Conservation (phyloP, 2,888 invertebrate genomes). For the Callinectes sapidus region DNA sequence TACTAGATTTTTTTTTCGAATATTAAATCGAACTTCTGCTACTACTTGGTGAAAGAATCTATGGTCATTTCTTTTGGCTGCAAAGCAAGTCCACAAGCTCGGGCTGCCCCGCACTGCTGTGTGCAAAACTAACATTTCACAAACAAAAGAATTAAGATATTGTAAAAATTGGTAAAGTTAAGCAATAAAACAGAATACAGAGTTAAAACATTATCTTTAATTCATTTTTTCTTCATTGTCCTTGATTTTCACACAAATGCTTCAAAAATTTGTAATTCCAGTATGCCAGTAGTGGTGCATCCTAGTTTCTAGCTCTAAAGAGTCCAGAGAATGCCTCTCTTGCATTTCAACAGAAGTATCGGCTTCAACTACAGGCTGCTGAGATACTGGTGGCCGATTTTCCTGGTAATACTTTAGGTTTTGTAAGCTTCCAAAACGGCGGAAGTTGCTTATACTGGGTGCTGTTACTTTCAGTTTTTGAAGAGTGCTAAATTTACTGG, state of each 20-base stretch:
- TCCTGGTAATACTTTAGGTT: conserved; percentile 69
- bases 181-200: background rate
- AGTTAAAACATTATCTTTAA: background rate
- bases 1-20: too few species aligned
- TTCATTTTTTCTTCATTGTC: background rate
- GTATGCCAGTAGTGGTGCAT: conserved; percentile 95
- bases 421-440: conserved; percentile 68
- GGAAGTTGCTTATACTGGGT: conserved; percentile 55
- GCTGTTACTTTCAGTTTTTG: conserved; percentile 86
- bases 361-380: conserved; percentile 81
- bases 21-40: too few species aligned
- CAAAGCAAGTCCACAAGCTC: too few species aligned
- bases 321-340: conserved; percentile 81
- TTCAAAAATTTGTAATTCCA: conserved; percentile 88
- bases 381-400: conserved; percentile 81
- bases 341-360: conserved; percentile 87
- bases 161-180: background rate
- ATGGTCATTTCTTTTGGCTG: too few species aligned
- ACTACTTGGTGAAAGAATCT: too few species aligned
- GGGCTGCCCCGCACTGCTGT: background rate
- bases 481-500: conserved; percentile 79
- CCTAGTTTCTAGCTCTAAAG: conserved; percentile 86
- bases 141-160: background rate
- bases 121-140: background rate
- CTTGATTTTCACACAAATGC: background rate